phyloP scores from a whole-genome alignment of 35 echinoderm and acorn worm genomes.

The Apostichopus parvimensis region DNA sequence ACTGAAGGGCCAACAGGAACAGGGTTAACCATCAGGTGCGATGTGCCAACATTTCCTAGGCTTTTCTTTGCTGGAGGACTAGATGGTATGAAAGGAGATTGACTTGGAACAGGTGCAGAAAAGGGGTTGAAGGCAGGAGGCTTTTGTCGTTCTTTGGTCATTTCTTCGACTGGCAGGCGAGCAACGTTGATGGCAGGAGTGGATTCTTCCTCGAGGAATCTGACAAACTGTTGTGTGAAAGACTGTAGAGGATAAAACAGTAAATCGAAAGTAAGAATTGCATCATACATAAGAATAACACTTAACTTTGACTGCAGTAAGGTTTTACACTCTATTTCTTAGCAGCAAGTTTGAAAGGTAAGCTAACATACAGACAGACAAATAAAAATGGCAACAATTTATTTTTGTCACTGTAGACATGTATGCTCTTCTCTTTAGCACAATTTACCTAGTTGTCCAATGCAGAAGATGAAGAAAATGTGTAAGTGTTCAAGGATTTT shows the following conservation, averaged over 20 bases:
- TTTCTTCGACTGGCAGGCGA: constrained; percentile 91
- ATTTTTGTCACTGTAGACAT: too few relatives aligned
- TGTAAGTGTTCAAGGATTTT: too few relatives aligned
- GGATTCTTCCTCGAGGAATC: constrained; percentile 84
- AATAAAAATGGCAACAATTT: too few relatives aligned
- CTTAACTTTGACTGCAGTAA: too few relatives aligned
- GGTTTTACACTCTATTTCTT: too few relatives aligned
- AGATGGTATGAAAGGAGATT: constrained; percentile 82
- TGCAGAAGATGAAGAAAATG: too few relatives aligned
- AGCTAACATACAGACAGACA: too few relatives aligned
- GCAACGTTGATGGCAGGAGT: constrained; percentile 57
- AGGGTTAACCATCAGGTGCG: constrained; percentile 39
- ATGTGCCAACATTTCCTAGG: constrained; percentile 32
- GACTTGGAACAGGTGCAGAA: constrained; percentile 85
- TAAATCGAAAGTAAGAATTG: constrained; percentile 7
- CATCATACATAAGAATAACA: background rate
- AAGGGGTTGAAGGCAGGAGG: constrained; percentile 91
- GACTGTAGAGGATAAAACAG: constrained; percentile 55
- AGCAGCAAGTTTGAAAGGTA: too few relatives aligned
- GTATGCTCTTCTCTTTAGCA: too few relatives aligned
- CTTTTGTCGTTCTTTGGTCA: constrained; percentile 67
- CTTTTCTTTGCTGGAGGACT: constrained; percentile 46
- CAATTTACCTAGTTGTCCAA: too few relatives aligned
- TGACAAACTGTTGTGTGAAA: constrained; percentile 89
- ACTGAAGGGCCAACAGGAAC: constrained; percentile 28